A percentile compares a stretch with the other conserved stretches of the same genome.
Conservation (phyloP, 2,888 invertebrate species). For the Aspidiotus rigidus region DNA sequence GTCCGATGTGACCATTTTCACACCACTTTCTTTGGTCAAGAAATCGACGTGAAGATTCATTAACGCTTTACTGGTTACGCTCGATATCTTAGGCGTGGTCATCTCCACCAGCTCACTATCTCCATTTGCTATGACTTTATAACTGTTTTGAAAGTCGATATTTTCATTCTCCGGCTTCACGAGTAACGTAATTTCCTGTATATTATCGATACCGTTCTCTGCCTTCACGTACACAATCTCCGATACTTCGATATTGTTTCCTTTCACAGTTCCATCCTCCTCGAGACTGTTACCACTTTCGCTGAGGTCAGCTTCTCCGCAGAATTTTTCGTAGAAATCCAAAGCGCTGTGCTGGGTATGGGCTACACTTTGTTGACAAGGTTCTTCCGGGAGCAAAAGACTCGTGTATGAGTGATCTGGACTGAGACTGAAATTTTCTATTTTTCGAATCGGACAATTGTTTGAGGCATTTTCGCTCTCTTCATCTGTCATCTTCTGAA, state of each 20-base stretch:
- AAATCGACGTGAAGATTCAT: background rate
- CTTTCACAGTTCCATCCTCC: background rate
- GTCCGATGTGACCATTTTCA: background rate
- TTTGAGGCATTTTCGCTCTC: background rate
- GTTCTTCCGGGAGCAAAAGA: background rate
- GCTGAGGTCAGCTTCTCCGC: conserved; percentile 13
- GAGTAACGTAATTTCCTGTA: conserved; percentile 25
- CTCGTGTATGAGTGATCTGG: conserved; percentile 25
- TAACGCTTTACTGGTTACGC: conserved; percentile 8
- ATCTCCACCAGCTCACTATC: conserved; percentile 19
- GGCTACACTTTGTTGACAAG: background rate
- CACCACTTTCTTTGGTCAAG: background rate
- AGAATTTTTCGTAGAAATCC: conserved; percentile 21
- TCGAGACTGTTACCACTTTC: background rate
- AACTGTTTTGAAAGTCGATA: conserved; percentile 22
- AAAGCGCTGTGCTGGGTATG: conserved; percentile 11
- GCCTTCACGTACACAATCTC: conserved; percentile 26
- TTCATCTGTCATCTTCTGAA: conserved; percentile 6
- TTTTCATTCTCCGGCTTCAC: conserved; percentile 21
- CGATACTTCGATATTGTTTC: conserved; percentile 21
- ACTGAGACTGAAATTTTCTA: conserved; percentile 22
- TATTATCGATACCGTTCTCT: conserved; percentile 24
- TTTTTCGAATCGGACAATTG: background rate
- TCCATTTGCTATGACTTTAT: conserved; percentile 24
- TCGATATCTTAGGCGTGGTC: conserved; percentile 14